Percentiles rank a stretch among this genome's conserved stretches.
phyloP scores from a whole-genome alignment of 2,888 invertebrate species.

The Hanleya hanleyi region DNA sequence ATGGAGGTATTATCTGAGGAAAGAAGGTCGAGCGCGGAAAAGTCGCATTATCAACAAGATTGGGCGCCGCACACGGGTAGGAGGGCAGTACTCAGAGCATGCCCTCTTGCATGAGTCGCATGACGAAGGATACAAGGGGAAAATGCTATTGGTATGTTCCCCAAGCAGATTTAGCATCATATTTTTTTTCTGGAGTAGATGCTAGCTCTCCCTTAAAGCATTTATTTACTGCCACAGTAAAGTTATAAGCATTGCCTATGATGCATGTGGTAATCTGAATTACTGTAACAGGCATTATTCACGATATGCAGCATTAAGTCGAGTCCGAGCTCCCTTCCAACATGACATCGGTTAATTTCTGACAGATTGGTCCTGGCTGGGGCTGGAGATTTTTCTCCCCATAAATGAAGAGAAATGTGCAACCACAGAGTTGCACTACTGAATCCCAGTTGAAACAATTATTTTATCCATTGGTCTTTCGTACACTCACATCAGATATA shows the following conservation, averaged over 20 bases:
- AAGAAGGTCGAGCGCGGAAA: slow-evolving; percentile 72
- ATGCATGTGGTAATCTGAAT: slow-evolving; percentile 4
- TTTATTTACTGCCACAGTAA: neutral
- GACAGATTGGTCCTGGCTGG: too few species aligned
- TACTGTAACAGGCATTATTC: neutral
- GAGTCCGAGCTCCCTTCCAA: too few species aligned
- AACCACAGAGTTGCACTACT: too few species aligned
- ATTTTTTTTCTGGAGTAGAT: slow-evolving; percentile 9
- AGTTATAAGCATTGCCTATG: neutral
- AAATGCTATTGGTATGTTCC: slow-evolving; percentile 68
- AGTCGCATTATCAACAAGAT: slow-evolving; percentile 55
- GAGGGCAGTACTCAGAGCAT: slow-evolving; percentile 62
- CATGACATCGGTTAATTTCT: too few species aligned
- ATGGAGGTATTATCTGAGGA: slow-evolving; percentile 93
- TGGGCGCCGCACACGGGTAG: slow-evolving; percentile 70
- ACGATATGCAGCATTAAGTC: too few species aligned
- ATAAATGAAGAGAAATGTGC: too few species aligned
- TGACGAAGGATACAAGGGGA: slow-evolving; percentile 66
- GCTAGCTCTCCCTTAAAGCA: neutral
- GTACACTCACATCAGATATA: too few species aligned
- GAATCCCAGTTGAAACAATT: too few species aligned
- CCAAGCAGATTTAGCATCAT: too few species aligned
- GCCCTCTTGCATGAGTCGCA: slow-evolving; percentile 65
- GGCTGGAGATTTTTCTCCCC: too few species aligned
- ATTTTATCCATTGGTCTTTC: too few species aligned